These are phyloP conservation scores for Meganola albula DNA, from an alignment of 2,888 invertebrate genomes.

Conservation along the genomic window DNA sequence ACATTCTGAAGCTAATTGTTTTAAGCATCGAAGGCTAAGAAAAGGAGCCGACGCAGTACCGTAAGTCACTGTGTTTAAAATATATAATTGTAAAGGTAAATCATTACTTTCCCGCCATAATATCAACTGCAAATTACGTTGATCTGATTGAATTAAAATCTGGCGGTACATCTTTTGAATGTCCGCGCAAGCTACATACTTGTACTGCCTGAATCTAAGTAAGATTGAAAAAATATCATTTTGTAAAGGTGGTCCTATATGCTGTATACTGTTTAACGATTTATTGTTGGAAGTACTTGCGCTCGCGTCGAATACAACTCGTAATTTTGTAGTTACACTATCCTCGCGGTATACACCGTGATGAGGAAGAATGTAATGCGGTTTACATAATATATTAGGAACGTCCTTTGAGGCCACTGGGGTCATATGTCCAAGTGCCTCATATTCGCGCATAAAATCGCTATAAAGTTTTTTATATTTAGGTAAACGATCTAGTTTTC, in stretches of 20 bases:
- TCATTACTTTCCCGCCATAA: slow-evolving; percentile 1
- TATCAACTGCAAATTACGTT: slow-evolving; percentile 1
- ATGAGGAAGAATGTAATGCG: slow-evolving; percentile 36
- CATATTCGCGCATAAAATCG: slow-evolving; percentile 6
- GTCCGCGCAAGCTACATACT: slow-evolving; percentile 4
- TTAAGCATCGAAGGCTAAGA: slow-evolving; percentile 6
- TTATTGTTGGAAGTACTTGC: slow-evolving; percentile 19
- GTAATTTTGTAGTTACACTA: slow-evolving; percentile 23
- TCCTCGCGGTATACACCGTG: slow-evolving; percentile 34
- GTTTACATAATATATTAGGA: neutral
- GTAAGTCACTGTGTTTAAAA: slow-evolving; percentile 1
- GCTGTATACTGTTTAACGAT: slow-evolving; percentile 4
- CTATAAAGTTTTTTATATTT: slow-evolving; percentile 3
- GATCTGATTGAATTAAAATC: neutral
- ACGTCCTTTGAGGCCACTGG: neutral
- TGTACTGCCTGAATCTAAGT: slow-evolving; percentile 10
- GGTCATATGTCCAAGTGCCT: neutral
- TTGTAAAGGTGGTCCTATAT: slow-evolving; percentile 3
- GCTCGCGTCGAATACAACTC: slow-evolving; percentile 25
- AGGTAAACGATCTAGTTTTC: slow-evolving; percentile 1
- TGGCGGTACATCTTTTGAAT: slow-evolving; percentile 7
- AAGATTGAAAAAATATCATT: slow-evolving; percentile 8
- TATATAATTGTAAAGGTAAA: neutral
- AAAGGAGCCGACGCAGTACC: slow-evolving; percentile 3
- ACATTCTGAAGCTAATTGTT: slow-evolving; percentile 24